Percentiles rank a stretch among this genome's conserved stretches.
phyloP scores from a whole-genome alignment of 2,113 vertebrate species.

The Nerophis lumbriciformis region DNA sequence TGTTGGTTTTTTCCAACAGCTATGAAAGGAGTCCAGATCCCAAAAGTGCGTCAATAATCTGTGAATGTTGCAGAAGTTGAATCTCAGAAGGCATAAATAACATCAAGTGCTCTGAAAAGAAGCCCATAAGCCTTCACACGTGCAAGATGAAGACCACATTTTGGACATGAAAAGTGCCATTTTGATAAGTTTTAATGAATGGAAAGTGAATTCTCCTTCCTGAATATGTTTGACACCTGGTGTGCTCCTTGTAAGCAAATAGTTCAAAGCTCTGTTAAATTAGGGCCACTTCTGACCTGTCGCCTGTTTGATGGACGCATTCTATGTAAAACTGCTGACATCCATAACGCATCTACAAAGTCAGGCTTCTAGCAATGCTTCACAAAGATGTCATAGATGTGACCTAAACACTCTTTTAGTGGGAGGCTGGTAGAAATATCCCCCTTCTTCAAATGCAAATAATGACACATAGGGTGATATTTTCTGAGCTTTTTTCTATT shows the following conservation, averaged over 20 bases:
- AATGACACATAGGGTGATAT: too few relatives aligned
- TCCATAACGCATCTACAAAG: constrained; percentile 16
- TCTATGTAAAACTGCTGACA: constrained; percentile 37
- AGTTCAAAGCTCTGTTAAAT: constrained; percentile 44
- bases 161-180: too few relatives aligned
- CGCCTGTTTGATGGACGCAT: constrained; percentile 24
- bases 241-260: constrained; percentile 13
- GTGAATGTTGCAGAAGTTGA: constrained; percentile 21
- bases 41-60: constrained; percentile 22
- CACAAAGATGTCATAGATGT: constrained; percentile 4
- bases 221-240: constrained; percentile 14
- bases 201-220: background rate
- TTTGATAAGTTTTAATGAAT: too few relatives aligned
- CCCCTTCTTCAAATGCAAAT: background rate
- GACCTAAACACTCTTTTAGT: background rate
- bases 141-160: too few relatives aligned
- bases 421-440: background rate
- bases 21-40: background rate
- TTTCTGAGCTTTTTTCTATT: too few relatives aligned
- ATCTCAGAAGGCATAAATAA: constrained; percentile 14
- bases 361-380: constrained; percentile 18
- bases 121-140: too few relatives aligned
- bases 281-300: constrained; percentile 20
- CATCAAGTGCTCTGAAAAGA: too few relatives aligned
- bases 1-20: constrained; percentile 10